These are phyloP conservation scores for Helobdella robusta DNA, from an alignment of 2,888 invertebrate genomes.

Conservation along the genomic window DNA sequence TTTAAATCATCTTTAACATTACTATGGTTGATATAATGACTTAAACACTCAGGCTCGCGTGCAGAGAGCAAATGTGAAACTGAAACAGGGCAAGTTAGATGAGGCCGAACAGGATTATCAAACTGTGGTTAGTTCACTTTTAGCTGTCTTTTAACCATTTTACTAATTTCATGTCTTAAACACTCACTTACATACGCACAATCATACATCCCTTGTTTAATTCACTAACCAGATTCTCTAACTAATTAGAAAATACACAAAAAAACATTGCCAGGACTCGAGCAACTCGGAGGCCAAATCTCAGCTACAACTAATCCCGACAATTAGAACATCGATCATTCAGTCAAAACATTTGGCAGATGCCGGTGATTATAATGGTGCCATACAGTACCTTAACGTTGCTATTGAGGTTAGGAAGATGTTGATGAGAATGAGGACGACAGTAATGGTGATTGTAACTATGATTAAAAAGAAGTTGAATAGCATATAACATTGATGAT, in stretches of 20 bases:
- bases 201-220: background rate
- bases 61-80: slow-evolving; percentile 75
- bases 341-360: background rate
- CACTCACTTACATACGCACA: background rate
- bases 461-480: too few species aligned
- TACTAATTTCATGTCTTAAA: background rate
- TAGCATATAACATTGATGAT: too few species aligned
- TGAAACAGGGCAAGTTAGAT: slow-evolving; percentile 76
- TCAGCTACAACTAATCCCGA: background rate
- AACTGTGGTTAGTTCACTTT: slow-evolving; percentile 68
- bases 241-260: background rate
- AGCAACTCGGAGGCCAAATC: background rate
- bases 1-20: background rate
- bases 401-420: slow-evolving; percentile 27
- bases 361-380: background rate
- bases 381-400: slow-evolving; percentile 23
- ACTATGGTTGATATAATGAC: background rate
- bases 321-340: background rate
- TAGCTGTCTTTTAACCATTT: background rate
- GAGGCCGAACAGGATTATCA: slow-evolving; percentile 73
- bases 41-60: slow-evolving; percentile 56
- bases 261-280: slow-evolving; percentile 1
- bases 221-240: background rate
- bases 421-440: background rate
- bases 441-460: background rate